phyloP scores from a whole-genome alignment of 2,113 vertebrate species.

The Garra rufa region DNA sequence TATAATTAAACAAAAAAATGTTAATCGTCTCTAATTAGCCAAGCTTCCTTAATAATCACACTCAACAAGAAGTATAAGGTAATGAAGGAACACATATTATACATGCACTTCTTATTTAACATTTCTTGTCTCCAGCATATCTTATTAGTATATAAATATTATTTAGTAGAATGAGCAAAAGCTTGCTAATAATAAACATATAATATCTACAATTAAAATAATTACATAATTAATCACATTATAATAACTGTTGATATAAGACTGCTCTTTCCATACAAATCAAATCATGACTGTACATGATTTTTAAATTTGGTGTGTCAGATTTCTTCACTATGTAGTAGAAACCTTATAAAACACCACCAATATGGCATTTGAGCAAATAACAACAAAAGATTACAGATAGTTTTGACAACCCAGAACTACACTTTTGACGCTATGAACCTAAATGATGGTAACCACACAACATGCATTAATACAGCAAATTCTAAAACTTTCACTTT shows the following conservation, averaged over 20 bases:
- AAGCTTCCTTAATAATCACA: not conserved
- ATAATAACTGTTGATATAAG: too few species aligned
- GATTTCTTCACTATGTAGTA: accelerated
- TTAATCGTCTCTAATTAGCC: not conserved
- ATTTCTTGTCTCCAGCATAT: not conserved
- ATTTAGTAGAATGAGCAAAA: not conserved
- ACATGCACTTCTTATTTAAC: not conserved
- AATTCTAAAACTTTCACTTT: not conserved
- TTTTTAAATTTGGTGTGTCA: not conserved
- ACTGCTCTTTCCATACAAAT: too few species aligned
- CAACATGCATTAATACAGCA: not conserved
- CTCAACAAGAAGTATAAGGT: not conserved
- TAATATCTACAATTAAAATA: too few species aligned
- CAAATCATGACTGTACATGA: not conserved
- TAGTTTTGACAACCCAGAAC: not conserved
- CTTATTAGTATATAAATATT: not conserved
- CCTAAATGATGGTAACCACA: not conserved
- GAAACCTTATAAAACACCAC: not conserved
- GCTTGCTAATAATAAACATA: not conserved
- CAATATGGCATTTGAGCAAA: not conserved
- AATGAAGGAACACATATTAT: not conserved
- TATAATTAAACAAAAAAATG: not conserved
- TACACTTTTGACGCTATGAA: not conserved
- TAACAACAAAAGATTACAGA: too few species aligned
- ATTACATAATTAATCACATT: too few species aligned